Evolutionary conservation across 2,113 vertebrate genomes (phyloP), one percentile per base, ranked within the genome.

Genomic region (Tylochromis polylepis): DNA sequence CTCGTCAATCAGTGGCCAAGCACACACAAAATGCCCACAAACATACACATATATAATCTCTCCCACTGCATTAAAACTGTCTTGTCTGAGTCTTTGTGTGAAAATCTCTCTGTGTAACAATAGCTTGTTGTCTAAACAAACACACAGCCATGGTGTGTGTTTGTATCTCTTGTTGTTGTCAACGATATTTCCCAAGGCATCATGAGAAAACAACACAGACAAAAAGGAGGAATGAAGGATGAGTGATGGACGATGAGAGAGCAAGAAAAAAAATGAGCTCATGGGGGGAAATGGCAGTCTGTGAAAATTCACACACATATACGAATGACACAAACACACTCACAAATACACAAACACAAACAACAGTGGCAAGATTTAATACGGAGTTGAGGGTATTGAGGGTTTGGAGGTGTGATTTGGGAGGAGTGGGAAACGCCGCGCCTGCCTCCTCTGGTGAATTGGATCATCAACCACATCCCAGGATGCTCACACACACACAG

Each of bases 311-410:
- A 36, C 55, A 84, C 60, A 90, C 43, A 83, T 29, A 83, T 29
- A 88, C 38, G 88, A 41, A 87, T 38, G 59, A 84, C 59, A 83
- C 46, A 88, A 80, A 82, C 56, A 86, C 27, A 80, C 41, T 34
- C 72, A 53, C 72, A 77, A 77, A 51, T 53, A 91, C 59, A 87
- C 46, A 89, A 77, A 82, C 83, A 92, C 88, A 91, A 85, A 97
- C 97, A 98, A 97, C 97, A 97, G 97, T 98, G 97, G 97, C 97
- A 97, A 96, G 96, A 97, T 97, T 97, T 98, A 98, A 97, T 98
- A 97, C 94, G 93, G 96, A 97, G 95, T 96, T 96, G 96, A 96
- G 96, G 93, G 96, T 92, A 97, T 96, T 97, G 95, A 90, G 94
- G 93, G 93, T 93, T 92, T 89, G 89, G 90, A 94, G 87, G 93